A percentile compares a stretch with the other conserved stretches of the same genome.
These are phyloP conservation scores for Zhengitettix transpicula DNA, from an alignment of 2,888 invertebrate genomes.

Conservation along the genomic window DNA sequence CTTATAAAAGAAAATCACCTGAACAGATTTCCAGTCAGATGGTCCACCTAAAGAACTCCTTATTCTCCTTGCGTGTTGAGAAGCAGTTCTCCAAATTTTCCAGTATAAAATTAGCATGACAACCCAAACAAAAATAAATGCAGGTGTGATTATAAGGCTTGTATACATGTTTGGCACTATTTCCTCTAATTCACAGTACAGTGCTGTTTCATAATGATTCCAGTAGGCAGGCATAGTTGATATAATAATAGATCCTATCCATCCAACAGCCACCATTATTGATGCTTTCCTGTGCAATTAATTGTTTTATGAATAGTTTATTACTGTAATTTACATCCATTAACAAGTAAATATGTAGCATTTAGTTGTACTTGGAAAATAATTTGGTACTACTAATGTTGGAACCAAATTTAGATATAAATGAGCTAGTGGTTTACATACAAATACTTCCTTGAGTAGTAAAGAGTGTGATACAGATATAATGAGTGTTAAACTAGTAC, in stretches of 20 bases:
- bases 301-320: no score
- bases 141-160: conserved; percentile 40
- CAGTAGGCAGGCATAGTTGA: conserved; percentile 58
- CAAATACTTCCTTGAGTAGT: no score
- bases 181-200: conserved; percentile 50
- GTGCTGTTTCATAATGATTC: conserved; percentile 51
- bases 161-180: conserved; percentile 32
- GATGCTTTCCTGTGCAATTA: conserved; percentile 31
- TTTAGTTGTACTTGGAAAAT: no score
- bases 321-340: no score
- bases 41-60: conserved; percentile 32
- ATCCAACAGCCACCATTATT: conserved; percentile 44
- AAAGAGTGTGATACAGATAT: no score
- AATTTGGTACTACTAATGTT: no score
- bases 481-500: no score
- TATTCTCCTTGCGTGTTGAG: conserved; percentile 50
- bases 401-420: no score
- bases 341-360: no score
- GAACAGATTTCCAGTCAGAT: conserved; percentile 56
- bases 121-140: conserved; percentile 55
- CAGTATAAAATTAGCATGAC: conserved; percentile 59
- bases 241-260: conserved; percentile 46
- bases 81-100: conserved; percentile 63
- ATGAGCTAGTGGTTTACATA: no score
- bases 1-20: conserved; percentile 30